Conservation (phyloP, 1,140 invertebrate genomes). For the Lordiphosa stackelbergi region DNA sequence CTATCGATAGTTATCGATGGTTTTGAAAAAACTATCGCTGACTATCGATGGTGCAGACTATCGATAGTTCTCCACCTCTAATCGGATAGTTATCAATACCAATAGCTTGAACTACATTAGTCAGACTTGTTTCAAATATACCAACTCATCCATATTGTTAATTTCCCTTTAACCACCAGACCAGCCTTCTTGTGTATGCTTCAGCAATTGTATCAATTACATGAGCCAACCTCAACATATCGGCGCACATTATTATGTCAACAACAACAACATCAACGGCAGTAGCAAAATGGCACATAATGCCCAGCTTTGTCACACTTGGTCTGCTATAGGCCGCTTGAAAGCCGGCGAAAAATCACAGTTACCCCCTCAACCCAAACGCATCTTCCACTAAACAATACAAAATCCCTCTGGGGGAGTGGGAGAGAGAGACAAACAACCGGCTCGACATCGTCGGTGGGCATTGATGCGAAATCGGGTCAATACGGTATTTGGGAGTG, state of each 20-base stretch:
- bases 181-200: too few species aligned
- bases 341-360: too few species aligned
- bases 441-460: slow-evolving; percentile 19
- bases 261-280: slow-evolving; percentile 22
- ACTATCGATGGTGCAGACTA: too few species aligned
- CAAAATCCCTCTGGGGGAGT: slow-evolving; percentile 37
- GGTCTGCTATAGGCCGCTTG: slow-evolving; percentile 27
- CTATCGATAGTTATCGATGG: too few species aligned
- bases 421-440: slow-evolving; percentile 10
- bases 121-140: too few species aligned
- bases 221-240: slow-evolving; percentile 22
- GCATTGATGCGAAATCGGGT: slow-evolving; percentile 63
- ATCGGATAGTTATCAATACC: too few species aligned
- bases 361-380: not conserved
- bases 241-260: slow-evolving; percentile 8
- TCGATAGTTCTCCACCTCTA: too few species aligned
- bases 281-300: slow-evolving; percentile 35
- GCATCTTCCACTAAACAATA: slow-evolving; percentile 16
- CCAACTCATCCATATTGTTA: too few species aligned
- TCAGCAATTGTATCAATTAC: too few species aligned
- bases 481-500: slow-evolving; percentile 66
- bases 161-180: too few species aligned
- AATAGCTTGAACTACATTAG: too few species aligned
- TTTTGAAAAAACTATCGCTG: too few species aligned
- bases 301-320: slow-evolving; percentile 66